These are phyloP conservation scores for Medauroidea extradentata DNA, from an alignment of 1,140 invertebrate genomes.

Conservation along the genomic window DNA sequence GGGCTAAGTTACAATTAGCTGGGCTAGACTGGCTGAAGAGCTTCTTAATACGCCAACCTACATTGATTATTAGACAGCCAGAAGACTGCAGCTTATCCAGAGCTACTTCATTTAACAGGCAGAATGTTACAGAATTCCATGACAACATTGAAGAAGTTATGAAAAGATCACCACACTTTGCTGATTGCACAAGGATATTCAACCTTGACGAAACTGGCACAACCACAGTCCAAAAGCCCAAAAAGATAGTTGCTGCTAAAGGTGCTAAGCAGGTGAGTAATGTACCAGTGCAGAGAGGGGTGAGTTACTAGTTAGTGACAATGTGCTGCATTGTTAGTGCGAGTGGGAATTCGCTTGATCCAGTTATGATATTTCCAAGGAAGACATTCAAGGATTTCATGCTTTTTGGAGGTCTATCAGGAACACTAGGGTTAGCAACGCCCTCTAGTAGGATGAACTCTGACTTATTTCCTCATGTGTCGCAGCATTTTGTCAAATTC, in stretches of 20 bases:
- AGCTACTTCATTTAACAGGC: too few species aligned
- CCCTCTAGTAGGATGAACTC: conserved; percentile 39
- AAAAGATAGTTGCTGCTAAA: conserved; percentile 30
- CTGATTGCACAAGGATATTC: conserved; percentile 29
- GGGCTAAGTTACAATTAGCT: neutral
- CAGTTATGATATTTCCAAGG: conserved; percentile 42
- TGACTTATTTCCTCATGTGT: conserved; percentile 30
- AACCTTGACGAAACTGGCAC: conserved; percentile 41
- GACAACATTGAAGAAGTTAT: conserved; percentile 9
- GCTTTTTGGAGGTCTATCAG: conserved; percentile 32
- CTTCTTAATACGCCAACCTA: neutral
- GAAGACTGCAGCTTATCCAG: conserved; percentile 29
- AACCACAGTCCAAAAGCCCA: too few species aligned
- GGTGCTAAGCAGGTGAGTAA: conserved; percentile 25
- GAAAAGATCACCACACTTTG: conserved; percentile 22
- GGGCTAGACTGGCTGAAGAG: neutral
- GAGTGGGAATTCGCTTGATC: conserved; percentile 37
- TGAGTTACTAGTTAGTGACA: conserved; percentile 45
- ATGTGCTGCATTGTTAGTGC: conserved; percentile 38
- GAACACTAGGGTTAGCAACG: conserved; percentile 31
- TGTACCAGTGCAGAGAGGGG: conserved; percentile 38
- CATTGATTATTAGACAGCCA: conserved; percentile 20
- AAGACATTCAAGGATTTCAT: conserved; percentile 35
- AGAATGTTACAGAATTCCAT: too few species aligned
- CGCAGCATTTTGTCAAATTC: conserved; percentile 40